phyloP scores from a whole-genome alignment of 2,113 vertebrate species.

The Hepsetus odoe region DNA sequence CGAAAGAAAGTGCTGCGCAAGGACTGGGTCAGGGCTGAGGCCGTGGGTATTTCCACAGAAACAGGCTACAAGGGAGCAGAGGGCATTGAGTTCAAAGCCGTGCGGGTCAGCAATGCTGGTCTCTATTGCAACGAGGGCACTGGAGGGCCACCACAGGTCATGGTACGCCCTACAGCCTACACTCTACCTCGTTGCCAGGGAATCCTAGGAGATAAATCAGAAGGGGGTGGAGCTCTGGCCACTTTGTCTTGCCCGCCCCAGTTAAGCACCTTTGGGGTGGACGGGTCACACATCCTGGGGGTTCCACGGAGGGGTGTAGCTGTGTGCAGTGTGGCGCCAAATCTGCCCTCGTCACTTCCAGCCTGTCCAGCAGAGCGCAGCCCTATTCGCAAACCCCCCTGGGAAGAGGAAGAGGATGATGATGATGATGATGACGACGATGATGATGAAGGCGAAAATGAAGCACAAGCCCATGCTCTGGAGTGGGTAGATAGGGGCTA shows the following conservation, averaged over 20 bases:
- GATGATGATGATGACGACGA: conserved; percentile 59
- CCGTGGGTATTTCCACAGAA: conserved; percentile 73
- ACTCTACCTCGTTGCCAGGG: conserved; percentile 68
- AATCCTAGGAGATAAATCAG: conserved; percentile 57
- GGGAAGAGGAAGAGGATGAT: conserved; percentile 82
- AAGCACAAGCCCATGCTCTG: conserved; percentile 4
- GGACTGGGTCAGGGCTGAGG: conserved; percentile 83
- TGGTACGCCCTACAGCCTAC: conserved; percentile 89
- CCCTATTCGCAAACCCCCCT: conserved; percentile 87
- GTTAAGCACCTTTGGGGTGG: conserved; percentile 88
- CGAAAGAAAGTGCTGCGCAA: conserved; percentile 92
- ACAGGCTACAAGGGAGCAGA: conserved; percentile 68
- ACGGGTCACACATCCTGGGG: conserved; percentile 80
- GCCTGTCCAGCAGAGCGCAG: conserved; percentile 83
- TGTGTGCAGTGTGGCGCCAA: conserved; percentile 95
- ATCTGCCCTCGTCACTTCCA: conserved; percentile 79
- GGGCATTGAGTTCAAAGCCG: conserved; percentile 84
- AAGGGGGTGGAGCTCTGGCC: conserved; percentile 5
- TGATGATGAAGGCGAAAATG: conserved; percentile 60
- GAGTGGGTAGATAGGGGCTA: conserved; percentile 72
- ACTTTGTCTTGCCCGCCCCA: conserved; percentile 64
- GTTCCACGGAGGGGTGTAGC: conserved; percentile 85
- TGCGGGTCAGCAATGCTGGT: conserved; percentile 67
- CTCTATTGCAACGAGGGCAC: conserved; percentile 70
- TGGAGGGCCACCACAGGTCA: conserved; percentile 85